Evolutionary conservation across 2,113 vertebrate species (phyloP).

Genomic region (Sorex fumeus): DNA sequence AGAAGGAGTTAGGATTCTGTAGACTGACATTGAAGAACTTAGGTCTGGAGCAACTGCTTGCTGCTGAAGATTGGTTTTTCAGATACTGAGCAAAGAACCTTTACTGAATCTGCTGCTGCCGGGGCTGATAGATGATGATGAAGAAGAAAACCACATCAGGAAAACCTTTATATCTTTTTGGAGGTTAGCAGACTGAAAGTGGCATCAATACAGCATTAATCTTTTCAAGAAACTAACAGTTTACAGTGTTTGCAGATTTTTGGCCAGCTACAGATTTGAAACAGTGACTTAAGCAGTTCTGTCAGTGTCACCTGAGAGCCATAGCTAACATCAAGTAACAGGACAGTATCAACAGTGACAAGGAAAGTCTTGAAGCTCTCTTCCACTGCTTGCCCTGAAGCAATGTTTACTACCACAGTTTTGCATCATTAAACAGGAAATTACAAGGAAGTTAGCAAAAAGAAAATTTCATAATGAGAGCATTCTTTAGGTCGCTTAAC

Average conservation of each 20-base stretch:
- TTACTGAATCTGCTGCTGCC: conserved; percentile 48
- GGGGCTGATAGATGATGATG: conserved; percentile 78
- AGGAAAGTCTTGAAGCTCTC: conserved; percentile 34
- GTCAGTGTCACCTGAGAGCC: conserved; percentile 63
- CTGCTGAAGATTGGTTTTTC: conserved; percentile 70
- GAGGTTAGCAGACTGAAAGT: conserved; percentile 79
- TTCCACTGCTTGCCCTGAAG: neutral
- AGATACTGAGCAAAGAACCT: conserved; percentile 64
- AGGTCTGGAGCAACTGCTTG: conserved; percentile 17
- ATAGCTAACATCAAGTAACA: conserved; percentile 26
- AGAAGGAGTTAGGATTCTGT: neutral
- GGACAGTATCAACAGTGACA: neutral
- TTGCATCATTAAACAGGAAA: conserved; percentile 19
- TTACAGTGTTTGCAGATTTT: conserved; percentile 77
- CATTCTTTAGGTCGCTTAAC: neutral
- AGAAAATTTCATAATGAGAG: conserved; percentile 34
- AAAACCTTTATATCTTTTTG: conserved; percentile 76
- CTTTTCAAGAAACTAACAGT: conserved; percentile 74
- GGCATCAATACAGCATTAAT: conserved; percentile 77
- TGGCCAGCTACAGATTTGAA: conserved; percentile 64
- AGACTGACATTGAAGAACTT: conserved; percentile 66
- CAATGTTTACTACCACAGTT: conserved; percentile 17
- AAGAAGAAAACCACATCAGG: conserved; percentile 71
- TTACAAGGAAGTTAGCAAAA: conserved; percentile 31
- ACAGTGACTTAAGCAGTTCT: conserved; percentile 52